Evolutionary conservation across 2,113 vertebrate species (phyloP).

Genomic region (Otocyon megalotis): DNA sequence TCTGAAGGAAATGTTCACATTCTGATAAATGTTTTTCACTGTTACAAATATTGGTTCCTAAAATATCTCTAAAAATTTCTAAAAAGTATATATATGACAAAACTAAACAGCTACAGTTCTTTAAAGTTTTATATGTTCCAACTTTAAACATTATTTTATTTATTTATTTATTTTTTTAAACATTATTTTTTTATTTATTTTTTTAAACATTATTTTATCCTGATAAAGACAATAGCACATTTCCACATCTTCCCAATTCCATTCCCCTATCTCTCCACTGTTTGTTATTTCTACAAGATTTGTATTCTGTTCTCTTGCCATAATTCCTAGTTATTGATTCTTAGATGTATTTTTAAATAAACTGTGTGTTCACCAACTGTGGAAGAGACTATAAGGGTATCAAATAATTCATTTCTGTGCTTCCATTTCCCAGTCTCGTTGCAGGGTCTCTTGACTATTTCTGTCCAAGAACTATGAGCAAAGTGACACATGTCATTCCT

Average conservation of each 20-base stretch:
- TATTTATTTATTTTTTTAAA: too few relatives aligned
- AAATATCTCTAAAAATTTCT: background rate
- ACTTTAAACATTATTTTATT: background rate
- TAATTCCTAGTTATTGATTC: background rate
- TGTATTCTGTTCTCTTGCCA: background rate
- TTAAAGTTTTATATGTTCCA: background rate
- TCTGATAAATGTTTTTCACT: background rate
- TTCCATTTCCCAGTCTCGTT: background rate
- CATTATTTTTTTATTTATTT: too few relatives aligned
- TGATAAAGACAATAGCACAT: background rate
- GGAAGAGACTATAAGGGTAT: background rate
- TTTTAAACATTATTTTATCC: constrained; percentile 3
- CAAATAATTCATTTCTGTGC: background rate
- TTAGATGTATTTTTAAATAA: background rate
- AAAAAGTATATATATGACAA: background rate
- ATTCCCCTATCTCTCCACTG: background rate
- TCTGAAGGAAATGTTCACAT: background rate
- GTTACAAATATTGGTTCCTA: background rate
- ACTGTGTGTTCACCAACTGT: background rate
- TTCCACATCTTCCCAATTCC: background rate
- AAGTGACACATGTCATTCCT: background rate
- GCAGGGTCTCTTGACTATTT: background rate
- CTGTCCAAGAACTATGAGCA: background rate
- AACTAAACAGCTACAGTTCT: background rate
- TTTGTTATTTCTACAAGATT: background rate